Conservation (phyloP, 2,888 invertebrate species). For the Drosophila nigricruria region DNA sequence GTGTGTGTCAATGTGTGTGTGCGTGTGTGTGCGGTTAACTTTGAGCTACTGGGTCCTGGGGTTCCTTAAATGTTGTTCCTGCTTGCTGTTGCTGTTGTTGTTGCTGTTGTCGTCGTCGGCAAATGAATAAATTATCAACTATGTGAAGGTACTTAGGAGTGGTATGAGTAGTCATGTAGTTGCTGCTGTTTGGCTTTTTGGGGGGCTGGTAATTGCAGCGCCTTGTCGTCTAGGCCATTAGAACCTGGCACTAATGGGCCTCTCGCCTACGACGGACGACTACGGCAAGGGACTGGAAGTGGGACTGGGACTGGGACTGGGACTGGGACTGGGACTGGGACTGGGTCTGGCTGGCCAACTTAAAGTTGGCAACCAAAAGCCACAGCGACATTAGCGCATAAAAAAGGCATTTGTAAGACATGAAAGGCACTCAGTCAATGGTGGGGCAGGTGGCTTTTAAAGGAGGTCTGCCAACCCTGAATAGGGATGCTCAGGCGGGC, state of each 20-base stretch:
- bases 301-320: too few relatives aligned
- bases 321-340: neutral
- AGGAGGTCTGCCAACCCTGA: slow-evolving; percentile 14
- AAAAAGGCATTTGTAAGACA: slow-evolving; percentile 79
- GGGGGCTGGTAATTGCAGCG: slow-evolving; percentile 67
- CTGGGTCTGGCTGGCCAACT: slow-evolving; percentile 25
- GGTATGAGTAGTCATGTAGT: slow-evolving; percentile 42
- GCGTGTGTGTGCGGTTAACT: slow-evolving; percentile 63
- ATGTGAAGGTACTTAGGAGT: slow-evolving; percentile 60
- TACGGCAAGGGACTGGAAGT: neutral
- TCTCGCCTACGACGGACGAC: slow-evolving; percentile 5
- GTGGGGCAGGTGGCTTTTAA: slow-evolving; percentile 63
- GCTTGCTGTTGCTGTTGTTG: slow-evolving; percentile 9
- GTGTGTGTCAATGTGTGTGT: slow-evolving; percentile 18
- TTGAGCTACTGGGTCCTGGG: slow-evolving; percentile 56
- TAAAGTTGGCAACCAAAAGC: slow-evolving; percentile 52
- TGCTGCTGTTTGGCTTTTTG: slow-evolving; percentile 33
- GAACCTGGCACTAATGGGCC: slow-evolving; percentile 66
- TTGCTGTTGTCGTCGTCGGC: slow-evolving; percentile 34
- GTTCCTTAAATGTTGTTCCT: slow-evolving; percentile 60
- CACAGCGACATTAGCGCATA: slow-evolving; percentile 73
- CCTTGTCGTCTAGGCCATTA: slow-evolving; percentile 77
- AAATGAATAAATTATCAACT: slow-evolving; percentile 80
- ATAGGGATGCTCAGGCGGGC: slow-evolving; percentile 10
- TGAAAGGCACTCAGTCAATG: slow-evolving; percentile 76